Evolutionary conservation across 2,888 invertebrate species (phyloP), one percentile per base, ranked within the genome.

Genomic region (Automeris io): DNA sequence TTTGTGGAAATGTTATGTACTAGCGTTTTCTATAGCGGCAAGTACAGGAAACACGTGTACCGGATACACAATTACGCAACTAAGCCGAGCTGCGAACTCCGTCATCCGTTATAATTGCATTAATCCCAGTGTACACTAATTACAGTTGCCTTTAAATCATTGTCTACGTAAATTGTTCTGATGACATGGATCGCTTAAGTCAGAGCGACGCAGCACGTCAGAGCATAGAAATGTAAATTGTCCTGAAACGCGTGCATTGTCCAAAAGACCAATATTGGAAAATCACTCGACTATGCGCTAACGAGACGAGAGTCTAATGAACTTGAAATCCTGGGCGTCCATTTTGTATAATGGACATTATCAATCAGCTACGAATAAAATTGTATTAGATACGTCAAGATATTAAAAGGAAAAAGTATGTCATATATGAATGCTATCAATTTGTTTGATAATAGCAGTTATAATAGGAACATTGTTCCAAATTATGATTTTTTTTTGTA

Each of bases 251-350:
- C n/a, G 33, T 25, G 40, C 21, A 36, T 36, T 36, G 74, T 72
- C 69, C 72, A 75, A 68, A 70, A 68, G 66, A 66, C 62, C 76
- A 81, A 81, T 82, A 80, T 81, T 83, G 82, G 77, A 72, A 71
- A 70, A 76, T 75, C 79, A 72, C 79, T 81, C 72, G 66, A 64
- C 76, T 75, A 70, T 74, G 66, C 66, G 66, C 73, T 81, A 81
- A 82, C 80, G 81, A 81, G 79, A 70, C 70, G 72, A 68, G 70
- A 74, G 71, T 74, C 78, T 81, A 83, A 83, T 83, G 80, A 83
- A 81, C 79, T 80, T 75, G 80, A 82, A 82, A 80, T 82, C 76
- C 78, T 71, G 74, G 64, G 70, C 71, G 70, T 70, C 74, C 75
- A 81, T 79, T 81, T 79, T 73, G 75, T 78, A 70, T 76, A 80